Evolutionary conservation across 1,140 invertebrate species (phyloP).

Genomic region (Idris sp.): DNA sequence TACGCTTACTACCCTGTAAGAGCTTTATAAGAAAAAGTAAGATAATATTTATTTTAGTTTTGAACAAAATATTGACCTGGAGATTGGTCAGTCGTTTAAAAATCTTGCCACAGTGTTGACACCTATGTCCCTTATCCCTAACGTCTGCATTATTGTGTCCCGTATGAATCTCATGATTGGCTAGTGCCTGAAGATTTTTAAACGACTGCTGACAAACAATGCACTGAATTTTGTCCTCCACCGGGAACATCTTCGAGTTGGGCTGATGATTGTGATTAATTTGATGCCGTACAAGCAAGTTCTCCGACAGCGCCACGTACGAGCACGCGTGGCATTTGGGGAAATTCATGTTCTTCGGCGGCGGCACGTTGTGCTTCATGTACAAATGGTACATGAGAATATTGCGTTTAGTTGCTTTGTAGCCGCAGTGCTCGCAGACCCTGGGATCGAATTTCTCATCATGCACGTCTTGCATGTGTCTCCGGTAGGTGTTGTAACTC

Average conservation of each 20-base stretch:
- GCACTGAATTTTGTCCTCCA: slow-evolving; percentile 66
- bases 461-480: slow-evolving; percentile 89
- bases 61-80: too few relatives aligned
- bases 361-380: slow-evolving; percentile 87
- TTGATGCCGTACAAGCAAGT: slow-evolving; percentile 83
- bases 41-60: too few relatives aligned
- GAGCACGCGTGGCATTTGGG: slow-evolving; percentile 87
- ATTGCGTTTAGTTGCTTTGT: slow-evolving; percentile 86
- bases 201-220: slow-evolving; percentile 68
- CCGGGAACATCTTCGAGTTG: slow-evolving; percentile 36
- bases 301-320: slow-evolving; percentile 85
- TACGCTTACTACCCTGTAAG: too few relatives aligned
- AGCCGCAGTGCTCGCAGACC: slow-evolving; percentile 91
- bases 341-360: slow-evolving; percentile 84
- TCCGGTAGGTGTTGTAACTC: slow-evolving; percentile 86
- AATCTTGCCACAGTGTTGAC: slow-evolving; percentile 71
- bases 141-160: slow-evolving; percentile 65
- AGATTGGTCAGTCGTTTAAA: slow-evolving; percentile 70
- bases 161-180: slow-evolving; percentile 70
- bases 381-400: slow-evolving; percentile 89
- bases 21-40: too few relatives aligned
- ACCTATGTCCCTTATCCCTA: slow-evolving; percentile 69
- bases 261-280: slow-evolving; percentile 78
- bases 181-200: slow-evolving; percentile 65
- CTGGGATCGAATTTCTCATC: slow-evolving; percentile 87